These are phyloP conservation scores for Drosophila tsacasi DNA, from an alignment of 1,140 invertebrate genomes.

Conservation along the genomic window DNA sequence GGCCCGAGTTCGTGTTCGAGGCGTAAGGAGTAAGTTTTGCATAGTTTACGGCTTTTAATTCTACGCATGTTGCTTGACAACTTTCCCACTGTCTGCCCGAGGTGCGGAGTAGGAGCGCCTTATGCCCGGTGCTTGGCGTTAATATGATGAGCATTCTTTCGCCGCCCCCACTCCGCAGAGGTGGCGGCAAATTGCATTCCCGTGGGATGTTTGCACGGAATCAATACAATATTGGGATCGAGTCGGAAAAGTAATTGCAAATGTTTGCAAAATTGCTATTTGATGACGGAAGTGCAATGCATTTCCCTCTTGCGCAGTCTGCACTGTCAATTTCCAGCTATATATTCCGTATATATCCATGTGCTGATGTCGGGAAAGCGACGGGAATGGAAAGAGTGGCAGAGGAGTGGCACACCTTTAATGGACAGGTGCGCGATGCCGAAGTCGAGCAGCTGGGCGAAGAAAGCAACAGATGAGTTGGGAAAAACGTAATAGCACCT, in stretches of 20 bases:
- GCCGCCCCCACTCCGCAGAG: slow-evolving; percentile 4
- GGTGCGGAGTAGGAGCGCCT: slow-evolving; percentile 26
- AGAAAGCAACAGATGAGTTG: slow-evolving; percentile 26
- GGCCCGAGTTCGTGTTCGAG: slow-evolving; percentile 16
- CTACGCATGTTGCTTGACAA: slow-evolving; percentile 63
- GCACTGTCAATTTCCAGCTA: slow-evolving; percentile 21
- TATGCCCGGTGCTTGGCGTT: slow-evolving; percentile 46
- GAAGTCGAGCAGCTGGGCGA: background rate
- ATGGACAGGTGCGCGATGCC: slow-evolving; percentile 8
- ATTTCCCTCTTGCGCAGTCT: slow-evolving; percentile 52
- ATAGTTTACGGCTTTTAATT: slow-evolving; percentile 76
- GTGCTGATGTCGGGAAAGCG: background rate
- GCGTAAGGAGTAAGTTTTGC: slow-evolving; percentile 43
- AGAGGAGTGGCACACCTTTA: slow-evolving; percentile 10
- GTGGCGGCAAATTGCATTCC: slow-evolving; percentile 55
- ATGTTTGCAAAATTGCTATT: slow-evolving; percentile 65
- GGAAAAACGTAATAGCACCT: background rate
- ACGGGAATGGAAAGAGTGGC: background rate
- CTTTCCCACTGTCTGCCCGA: slow-evolving; percentile 17
- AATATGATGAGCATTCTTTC: slow-evolving; percentile 38
- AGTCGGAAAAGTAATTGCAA: slow-evolving; percentile 52
- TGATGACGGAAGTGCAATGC: slow-evolving; percentile 59
- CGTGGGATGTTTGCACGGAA: slow-evolving; percentile 54
- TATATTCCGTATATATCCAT: slow-evolving; percentile 12
- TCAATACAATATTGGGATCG: slow-evolving; percentile 58